Base-by-base conservation (phyloP, 2,797 vertebrate genomes). In the Alcedo quadribrachys region DNA sequence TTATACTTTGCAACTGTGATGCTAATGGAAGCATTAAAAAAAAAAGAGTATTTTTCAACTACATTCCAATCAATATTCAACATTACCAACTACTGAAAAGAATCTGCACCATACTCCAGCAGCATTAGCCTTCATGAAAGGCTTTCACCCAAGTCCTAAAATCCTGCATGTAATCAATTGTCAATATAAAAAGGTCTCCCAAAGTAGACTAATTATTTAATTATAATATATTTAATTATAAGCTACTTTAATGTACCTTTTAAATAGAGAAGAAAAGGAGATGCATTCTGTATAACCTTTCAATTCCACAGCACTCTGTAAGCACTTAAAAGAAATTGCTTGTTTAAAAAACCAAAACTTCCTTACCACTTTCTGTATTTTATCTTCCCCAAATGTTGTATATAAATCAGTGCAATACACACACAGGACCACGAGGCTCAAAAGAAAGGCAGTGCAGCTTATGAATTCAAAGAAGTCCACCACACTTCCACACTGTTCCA, bases 391-490 rank as follows among this genome's bases (percentile, higher is more conserved):
- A 2, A 98, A 95, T 24, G 51, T 96, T 6, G 50, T 18, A 32
- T 98, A 96, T 24, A 98, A 60, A 0, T 60, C 13, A 10, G 98
- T 98, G 86, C 97, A 93, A 71, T 99, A 98, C 24, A 98, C 96
- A 46, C 97, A 27, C 65, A 99, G 87, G 33, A 99, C 97, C 20
- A 99, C 96, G 28, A 98, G 68, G 12, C 98, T 98, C 97, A 99
- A 97, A 80, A 99, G 98, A 92, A 98, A 98, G 85, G 98, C 98
- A 2, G 97, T 98, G 96, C 98, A 99, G 97, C 98, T 99, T 61
- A 97, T 85, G 46, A 99, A 99, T 91, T 99, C 99, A 50, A 99
- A 99, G 91, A 99, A 98, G 98, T 1, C 98, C 96, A 0, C 37
- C 4, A 71, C 99, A 99, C 20, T 6, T 18, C 3, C 30, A 33